These are phyloP conservation scores for Caprella mutica DNA, from an alignment of 2,888 invertebrate species.

Conservation along the genomic window DNA sequence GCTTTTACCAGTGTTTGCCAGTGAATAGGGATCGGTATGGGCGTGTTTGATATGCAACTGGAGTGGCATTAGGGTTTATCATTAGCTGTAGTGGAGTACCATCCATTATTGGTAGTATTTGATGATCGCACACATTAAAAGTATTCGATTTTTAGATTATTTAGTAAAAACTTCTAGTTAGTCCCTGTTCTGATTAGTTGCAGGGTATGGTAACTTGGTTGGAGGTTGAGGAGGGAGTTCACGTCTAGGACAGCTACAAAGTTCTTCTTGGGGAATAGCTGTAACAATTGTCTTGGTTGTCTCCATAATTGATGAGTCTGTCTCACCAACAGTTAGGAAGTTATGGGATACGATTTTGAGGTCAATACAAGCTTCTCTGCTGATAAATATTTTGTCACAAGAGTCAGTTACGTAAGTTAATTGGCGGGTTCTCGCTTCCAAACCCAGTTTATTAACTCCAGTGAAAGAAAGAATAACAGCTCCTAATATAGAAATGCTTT, in stretches of 20 bases:
- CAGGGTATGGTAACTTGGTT: conserved; percentile 2
- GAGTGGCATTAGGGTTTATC: neutral
- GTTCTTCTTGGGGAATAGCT: neutral
- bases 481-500: too few relatives aligned
- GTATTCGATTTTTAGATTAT: neutral
- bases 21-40: conserved; percentile 9
- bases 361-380: too few relatives aligned
- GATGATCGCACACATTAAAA: conserved; percentile 7
- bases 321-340: conserved; percentile 13
- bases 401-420: too few relatives aligned
- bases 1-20: conserved; percentile 13
- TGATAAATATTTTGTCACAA: too few relatives aligned
- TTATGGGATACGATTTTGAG: too few relatives aligned
- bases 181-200: conserved; percentile 11
- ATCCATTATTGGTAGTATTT: too few relatives aligned
- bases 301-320: too few relatives aligned
- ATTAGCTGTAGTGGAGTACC: too few relatives aligned
- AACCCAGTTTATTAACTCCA: conserved; percentile 6
- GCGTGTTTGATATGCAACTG: conserved; percentile 4
- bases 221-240: conserved; percentile 9
- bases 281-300: neutral
- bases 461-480: too few relatives aligned
- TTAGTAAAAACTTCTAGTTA: neutral
- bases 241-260: too few relatives aligned
- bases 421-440: neutral